A percentile compares a stretch with the other conserved stretches of the same genome.
Conservation (phyloP, 2,888 invertebrate genomes). For the Eristalinus aeneus region DNA sequence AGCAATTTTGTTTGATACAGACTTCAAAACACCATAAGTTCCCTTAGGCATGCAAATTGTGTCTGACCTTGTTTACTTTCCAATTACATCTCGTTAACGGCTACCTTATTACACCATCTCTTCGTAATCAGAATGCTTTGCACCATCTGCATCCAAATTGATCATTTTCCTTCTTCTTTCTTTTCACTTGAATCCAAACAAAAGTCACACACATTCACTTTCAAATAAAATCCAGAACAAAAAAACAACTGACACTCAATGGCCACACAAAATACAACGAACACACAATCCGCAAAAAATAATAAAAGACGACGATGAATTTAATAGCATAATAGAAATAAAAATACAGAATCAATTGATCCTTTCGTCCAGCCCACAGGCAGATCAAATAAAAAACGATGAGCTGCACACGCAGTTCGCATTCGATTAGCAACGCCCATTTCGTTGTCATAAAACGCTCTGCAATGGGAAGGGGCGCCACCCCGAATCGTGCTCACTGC, state of each 20-base stretch:
- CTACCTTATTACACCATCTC: no score
- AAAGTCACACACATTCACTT: constrained; percentile 41
- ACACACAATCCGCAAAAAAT: not conserved
- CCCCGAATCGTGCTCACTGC: not conserved
- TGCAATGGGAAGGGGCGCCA: not conserved
- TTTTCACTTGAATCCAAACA: constrained; percentile 20
- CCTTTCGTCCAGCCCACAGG: constrained; percentile 69
- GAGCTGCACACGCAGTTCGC: constrained; percentile 25
- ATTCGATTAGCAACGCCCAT: constrained; percentile 67
- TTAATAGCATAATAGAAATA: constrained; percentile 56
- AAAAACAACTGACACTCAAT: constrained; percentile 47
- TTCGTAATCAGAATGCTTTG: no score
- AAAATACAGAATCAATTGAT: constrained; percentile 68
- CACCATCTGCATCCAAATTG: not conserved
- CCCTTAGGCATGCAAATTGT: no score
- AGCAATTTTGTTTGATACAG: no score
- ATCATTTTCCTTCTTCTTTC: not conserved
- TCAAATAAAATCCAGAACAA: not conserved
- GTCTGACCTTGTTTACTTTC: no score
- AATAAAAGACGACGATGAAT: constrained; percentile 21
- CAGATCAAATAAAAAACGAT: constrained; percentile 30
- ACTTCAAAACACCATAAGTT: no score
- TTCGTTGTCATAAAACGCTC: constrained; percentile 50
- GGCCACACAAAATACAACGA: constrained; percentile 14
- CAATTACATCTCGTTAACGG: no score